These are phyloP conservation scores for Temnothorax nylanderi DNA, from an alignment of 1,140 invertebrate species.

Conservation along the genomic window DNA sequence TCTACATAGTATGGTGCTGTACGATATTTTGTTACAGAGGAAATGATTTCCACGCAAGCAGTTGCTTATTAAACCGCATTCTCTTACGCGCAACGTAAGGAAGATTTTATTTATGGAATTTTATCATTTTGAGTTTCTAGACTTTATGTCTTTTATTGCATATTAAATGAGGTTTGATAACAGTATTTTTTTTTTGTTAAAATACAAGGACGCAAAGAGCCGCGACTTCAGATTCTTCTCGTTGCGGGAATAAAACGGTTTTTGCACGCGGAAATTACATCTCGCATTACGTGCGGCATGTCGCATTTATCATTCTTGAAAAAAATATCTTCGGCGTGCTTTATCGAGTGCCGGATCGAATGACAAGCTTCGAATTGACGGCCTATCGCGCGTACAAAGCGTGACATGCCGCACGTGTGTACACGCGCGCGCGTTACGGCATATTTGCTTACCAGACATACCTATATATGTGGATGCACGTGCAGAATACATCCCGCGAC, in stretches of 20 bases:
- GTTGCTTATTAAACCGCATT: not conserved
- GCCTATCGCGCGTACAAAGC: slow-evolving; percentile 7
- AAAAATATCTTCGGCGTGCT: slow-evolving; percentile 19
- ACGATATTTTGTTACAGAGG: slow-evolving; percentile 9
- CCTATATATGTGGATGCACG: not conserved
- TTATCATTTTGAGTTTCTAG: not conserved
- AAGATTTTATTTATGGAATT: not conserved
- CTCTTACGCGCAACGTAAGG: not conserved
- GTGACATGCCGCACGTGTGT: slow-evolving; percentile 14
- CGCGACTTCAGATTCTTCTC: not conserved
- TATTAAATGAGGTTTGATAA: not conserved
- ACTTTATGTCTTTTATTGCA: not conserved
- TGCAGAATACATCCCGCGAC: slow-evolving; percentile 14
- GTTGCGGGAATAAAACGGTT: not conserved
- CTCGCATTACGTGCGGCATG: too few relatives aligned
- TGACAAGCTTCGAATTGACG: slow-evolving; percentile 28
- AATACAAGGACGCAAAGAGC: not conserved
- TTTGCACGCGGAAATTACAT: slow-evolving; percentile 30
- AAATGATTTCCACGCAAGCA: slow-evolving; percentile 57
- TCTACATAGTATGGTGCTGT: not conserved
- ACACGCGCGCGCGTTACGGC: not conserved
- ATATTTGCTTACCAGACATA: not conserved
- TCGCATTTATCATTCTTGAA: not conserved
- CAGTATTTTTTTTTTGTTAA: not conserved
- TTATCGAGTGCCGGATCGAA: slow-evolving; percentile 18